phyloP scores from a whole-genome alignment of 2,113 vertebrate genomes.

The Tyto alba region DNA sequence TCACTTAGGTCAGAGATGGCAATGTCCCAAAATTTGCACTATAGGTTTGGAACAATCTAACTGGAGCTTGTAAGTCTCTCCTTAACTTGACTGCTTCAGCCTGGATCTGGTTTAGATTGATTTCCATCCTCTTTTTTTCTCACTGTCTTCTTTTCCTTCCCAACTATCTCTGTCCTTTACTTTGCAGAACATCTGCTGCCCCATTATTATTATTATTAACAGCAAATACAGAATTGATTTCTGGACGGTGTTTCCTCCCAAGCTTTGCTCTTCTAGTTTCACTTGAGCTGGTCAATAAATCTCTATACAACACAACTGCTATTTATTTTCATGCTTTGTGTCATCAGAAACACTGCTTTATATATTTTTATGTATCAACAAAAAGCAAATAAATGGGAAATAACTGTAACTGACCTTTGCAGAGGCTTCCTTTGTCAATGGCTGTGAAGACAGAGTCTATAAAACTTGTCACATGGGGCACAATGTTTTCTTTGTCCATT shows the following conservation, averaged over 20 bases:
- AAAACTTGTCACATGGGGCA: slow-evolving; percentile 68
- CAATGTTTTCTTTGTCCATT: slow-evolving; percentile 70
- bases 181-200: neutral
- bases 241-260: neutral
- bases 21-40: neutral
- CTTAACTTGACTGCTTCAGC: neutral
- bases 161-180: neutral
- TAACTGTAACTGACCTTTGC: slow-evolving; percentile 78
- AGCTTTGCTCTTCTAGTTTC: neutral
- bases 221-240: neutral
- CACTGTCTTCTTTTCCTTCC: neutral
- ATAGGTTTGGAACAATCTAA: neutral
- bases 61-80: neutral
- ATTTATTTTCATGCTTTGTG: neutral
- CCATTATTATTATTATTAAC: neutral
- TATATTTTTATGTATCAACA: neutral
- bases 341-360: neutral
- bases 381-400: neutral
- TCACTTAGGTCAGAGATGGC: neutral
- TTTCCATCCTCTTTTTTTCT: neutral
- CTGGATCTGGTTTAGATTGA: neutral
- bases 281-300: neutral
- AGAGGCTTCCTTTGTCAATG: slow-evolving; percentile 71
- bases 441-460: slow-evolving; percentile 76
- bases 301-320: neutral